Conservation (phyloP, 1,140 invertebrate genomes). For the Diabrotica undecimpunctata region DNA sequence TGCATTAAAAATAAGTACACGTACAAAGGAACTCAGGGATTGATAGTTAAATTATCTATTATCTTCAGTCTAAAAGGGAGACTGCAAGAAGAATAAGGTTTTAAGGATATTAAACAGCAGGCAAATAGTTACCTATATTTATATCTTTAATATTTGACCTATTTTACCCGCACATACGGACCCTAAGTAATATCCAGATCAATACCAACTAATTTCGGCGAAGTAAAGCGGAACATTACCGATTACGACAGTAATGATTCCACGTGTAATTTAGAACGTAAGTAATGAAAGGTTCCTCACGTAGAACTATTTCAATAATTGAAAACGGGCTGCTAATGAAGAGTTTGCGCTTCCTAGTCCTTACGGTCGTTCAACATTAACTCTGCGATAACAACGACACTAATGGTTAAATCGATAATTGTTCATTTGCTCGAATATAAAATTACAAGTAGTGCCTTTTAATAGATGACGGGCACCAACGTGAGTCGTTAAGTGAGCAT, state of each 20-base stretch:
- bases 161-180: not conserved
- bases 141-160: too few species aligned
- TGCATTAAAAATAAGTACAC: too few species aligned
- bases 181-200: not conserved
- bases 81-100: too few species aligned
- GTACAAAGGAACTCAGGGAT: too few species aligned
- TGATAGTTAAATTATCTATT: too few species aligned
- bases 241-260: not conserved
- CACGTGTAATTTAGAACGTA: not conserved
- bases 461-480: not conserved
- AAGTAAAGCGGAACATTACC: not conserved
- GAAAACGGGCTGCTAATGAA: constrained; percentile 34
- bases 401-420: constrained; percentile 47
- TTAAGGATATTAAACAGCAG: too few species aligned
- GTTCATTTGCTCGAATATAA: constrained; percentile 33
- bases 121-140: too few species aligned
- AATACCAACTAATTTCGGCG: not conserved
- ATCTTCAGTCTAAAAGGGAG: too few species aligned
- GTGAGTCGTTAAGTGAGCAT: not conserved
- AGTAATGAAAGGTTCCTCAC: constrained; percentile 19
- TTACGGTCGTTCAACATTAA: constrained; percentile 26
- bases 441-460: constrained; percentile 2
- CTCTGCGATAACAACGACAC: constrained; percentile 25
- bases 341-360: constrained; percentile 36
- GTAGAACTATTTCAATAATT: constrained; percentile 26